Base-by-base conservation (phyloP, 1,140 invertebrate genomes). In the Apis laboriosa region DNA sequence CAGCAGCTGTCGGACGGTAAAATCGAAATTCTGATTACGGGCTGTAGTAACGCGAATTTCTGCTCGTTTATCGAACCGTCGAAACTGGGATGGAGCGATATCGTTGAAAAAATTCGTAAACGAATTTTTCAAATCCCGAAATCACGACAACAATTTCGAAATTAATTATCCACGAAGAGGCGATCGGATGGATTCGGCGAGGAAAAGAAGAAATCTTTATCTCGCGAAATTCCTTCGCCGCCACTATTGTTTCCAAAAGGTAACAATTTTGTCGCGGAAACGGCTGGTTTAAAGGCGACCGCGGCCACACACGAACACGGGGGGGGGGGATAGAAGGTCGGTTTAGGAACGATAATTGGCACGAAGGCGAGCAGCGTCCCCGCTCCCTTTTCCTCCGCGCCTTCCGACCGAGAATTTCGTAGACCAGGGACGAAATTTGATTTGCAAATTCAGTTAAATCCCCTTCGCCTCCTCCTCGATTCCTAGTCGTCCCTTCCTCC, bases 371-470 rank as follows among this genome's bases (percentile, higher is more conserved):
- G 66, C 17, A 71, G 66, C 17, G 72, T 72, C 13, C 75, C 78
- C 9, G 34, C 34, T 71, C 74, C 72, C 60, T 76, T 58, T 56
- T 56, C 63, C 56, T n/a, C 84, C 71, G 75, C 84, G 61, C 80
- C 73, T 63, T 43, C 87, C 84, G 75, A 87, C 87, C 34, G 24
- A 86, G 88, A 90, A 92, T 91, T 90, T 88, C 86, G 81, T 88
- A 89, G 88, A 90, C 87, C 82, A 75, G 87, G 84, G 86, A 83
- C 83, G 84, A 89, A 92, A 93, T 93, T 92, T 93, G 91, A 93
- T 93, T 93, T 93, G 92, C 92, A 93, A 93, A 93, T 93, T 92
- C 61, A 87, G 87, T 88, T 92, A 91, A 90, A 89, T 89, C 83
- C 85, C 77, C 87, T 86, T 90, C 88, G 89, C 85, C 89, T 85